A percentile compares a stretch with the other conserved stretches of the same genome.
Conservation (phyloP, 2,888 invertebrate species). For the Dioctria rufipes region DNA sequence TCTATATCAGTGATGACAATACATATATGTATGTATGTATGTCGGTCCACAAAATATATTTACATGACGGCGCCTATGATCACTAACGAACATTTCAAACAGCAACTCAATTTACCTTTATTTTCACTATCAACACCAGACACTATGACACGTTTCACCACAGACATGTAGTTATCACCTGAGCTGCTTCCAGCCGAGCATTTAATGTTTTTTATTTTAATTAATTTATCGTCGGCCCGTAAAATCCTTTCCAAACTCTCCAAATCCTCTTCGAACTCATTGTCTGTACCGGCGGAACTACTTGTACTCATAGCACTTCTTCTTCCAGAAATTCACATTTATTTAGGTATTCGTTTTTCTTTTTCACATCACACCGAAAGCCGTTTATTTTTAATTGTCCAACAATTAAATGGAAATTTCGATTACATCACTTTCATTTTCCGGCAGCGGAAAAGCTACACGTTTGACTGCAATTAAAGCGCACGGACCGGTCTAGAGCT, state of each 20-base stretch:
- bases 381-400: slow-evolving; percentile 17
- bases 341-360: background rate
- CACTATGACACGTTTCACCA: slow-evolving; percentile 67
- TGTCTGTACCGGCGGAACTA: background rate
- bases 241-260: slow-evolving; percentile 42
- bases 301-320: background rate
- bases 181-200: slow-evolving; percentile 67
- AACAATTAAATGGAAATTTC: background rate
- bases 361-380: slow-evolving; percentile 19
- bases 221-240: slow-evolving; percentile 21
- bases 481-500: slow-evolving; percentile 14
- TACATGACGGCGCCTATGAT: background rate
- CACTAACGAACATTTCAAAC: slow-evolving; percentile 19
- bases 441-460: slow-evolving; percentile 49
- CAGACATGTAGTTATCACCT: slow-evolving; percentile 70
- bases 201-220: slow-evolving; percentile 48
- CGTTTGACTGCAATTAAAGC: slow-evolving; percentile 50
- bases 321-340: background rate
- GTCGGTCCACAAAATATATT: background rate
- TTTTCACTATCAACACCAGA: slow-evolving; percentile 60
- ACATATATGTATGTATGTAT: background rate
- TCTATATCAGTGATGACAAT: background rate
- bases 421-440: slow-evolving; percentile 54
- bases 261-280: slow-evolving; percentile 47
- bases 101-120: slow-evolving; percentile 59